Percentiles rank a stretch among this genome's conserved stretches.
Evolutionary conservation across 2,113 vertebrate genomes (phyloP).

Genomic region (Nibea albiflora): DNA sequence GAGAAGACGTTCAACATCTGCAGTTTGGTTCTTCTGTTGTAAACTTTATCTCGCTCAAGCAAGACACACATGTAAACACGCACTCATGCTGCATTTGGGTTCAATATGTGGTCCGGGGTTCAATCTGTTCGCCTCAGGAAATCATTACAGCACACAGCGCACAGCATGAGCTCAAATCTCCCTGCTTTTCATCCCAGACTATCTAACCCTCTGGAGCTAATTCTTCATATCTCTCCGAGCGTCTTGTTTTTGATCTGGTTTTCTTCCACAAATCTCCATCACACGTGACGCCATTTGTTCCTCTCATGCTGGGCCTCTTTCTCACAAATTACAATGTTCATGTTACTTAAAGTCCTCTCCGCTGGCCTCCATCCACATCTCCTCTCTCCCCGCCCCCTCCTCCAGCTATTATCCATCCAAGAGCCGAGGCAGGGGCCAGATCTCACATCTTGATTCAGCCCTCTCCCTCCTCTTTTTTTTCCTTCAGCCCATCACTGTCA

Average conservation of each 20-base stretch:
- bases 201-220: neutral
- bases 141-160: slow-evolving; percentile 46
- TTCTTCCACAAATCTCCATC: neutral
- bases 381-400: neutral
- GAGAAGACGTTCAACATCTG: neutral
- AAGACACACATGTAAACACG: slow-evolving; percentile 18
- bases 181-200: slow-evolving; percentile 36
- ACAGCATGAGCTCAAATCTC: slow-evolving; percentile 45
- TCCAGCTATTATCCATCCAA: neutral
- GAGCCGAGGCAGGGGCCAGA: neutral
- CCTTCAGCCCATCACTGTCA: neutral
- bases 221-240: slow-evolving; percentile 13
- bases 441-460: slow-evolving; percentile 22
- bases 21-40: neutral
- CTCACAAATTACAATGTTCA: neutral
- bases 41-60: neutral
- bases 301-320: slow-evolving; percentile 8
- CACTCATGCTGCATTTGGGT: slow-evolving; percentile 2
- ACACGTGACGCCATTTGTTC: neutral
- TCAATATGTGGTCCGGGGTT: slow-evolving; percentile 52
- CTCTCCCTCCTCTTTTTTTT: neutral
- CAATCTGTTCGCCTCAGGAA: slow-evolving; percentile 48
- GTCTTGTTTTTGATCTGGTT: slow-evolving; percentile 41
- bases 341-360: neutral
- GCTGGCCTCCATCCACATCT: neutral